A percentile compares a stretch with the other conserved stretches of the same genome.
These are phyloP conservation scores for Danio kyathit DNA, from an alignment of 2,797 vertebrate species.

Conservation along the genomic window DNA sequence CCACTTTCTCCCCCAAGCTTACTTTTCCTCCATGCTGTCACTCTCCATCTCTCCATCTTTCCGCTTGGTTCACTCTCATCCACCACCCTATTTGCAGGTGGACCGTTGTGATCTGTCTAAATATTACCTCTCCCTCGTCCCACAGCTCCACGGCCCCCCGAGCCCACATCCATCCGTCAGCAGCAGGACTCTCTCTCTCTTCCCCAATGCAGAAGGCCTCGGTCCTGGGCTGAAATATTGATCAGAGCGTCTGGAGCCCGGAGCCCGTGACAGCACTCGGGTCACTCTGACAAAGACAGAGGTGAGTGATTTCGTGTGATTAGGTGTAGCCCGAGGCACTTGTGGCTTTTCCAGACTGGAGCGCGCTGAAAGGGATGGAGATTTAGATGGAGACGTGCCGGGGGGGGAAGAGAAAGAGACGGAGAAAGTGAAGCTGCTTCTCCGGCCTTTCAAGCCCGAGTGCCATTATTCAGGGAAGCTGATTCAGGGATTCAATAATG, in stretches of 20 bases:
- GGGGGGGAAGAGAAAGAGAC: background rate
- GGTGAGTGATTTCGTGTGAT: conserved; percentile 42
- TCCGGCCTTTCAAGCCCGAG: conserved; percentile 2
- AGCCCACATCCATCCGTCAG: conserved; percentile 13
- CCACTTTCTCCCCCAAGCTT: conserved; percentile 26
- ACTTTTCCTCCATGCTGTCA: conserved; percentile 40
- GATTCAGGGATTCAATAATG: conserved; percentile 39
- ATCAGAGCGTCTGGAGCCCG: conserved; percentile 47
- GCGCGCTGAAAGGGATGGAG: conserved; percentile 13
- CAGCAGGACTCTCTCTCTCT: conserved; percentile 4
- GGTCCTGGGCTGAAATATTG: conserved; percentile 57
- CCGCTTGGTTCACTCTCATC: conserved; percentile 53
- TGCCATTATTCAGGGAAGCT: conserved; percentile 31
- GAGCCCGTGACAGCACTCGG: conserved; percentile 32
- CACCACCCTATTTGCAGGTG: conserved; percentile 46
- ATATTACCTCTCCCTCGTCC: conserved; percentile 54
- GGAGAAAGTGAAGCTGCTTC: conserved; percentile 20
- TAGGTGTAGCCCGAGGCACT: conserved; percentile 22
- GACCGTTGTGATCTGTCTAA: conserved; percentile 59
- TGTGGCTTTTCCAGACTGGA: conserved; percentile 31
- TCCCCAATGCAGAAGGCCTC: conserved; percentile 45
- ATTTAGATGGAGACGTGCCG: background rate
- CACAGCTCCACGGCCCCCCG: background rate
- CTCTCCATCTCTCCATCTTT: conserved; percentile 58
- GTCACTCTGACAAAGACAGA: conserved; percentile 43